Evolutionary conservation across 2,113 vertebrate species (phyloP).

Genomic region (Felis catus): F.catus_Fca126_mat1.0 CM031419.1:208391001-208391500

Average conservation of each 20-base stretch:
- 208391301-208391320: not conserved
- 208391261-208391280: not conserved
- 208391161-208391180: not conserved
- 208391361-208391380: conserved; percentile 24
- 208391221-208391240: not conserved
- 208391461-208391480: conserved; percentile 42
- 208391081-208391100: not conserved
- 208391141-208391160: not conserved
- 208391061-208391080: not conserved
- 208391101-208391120: not conserved
- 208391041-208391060: not conserved
- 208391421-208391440: conserved; percentile 60
- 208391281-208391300: not conserved
- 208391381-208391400: conserved; percentile 53
- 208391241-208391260: not conserved
- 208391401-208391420: conserved; percentile 54
- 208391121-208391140: not conserved
- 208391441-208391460: conserved; percentile 66
- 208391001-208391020: not conserved
- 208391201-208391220: not conserved
- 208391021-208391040: not conserved
- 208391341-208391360: conserved; percentile 14
- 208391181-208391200: not conserved
- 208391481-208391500: conserved; percentile 52
- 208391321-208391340: not conserved